phyloP scores from a whole-genome alignment of 2,888 invertebrate genomes.

The Anorthoa munda region DNA sequence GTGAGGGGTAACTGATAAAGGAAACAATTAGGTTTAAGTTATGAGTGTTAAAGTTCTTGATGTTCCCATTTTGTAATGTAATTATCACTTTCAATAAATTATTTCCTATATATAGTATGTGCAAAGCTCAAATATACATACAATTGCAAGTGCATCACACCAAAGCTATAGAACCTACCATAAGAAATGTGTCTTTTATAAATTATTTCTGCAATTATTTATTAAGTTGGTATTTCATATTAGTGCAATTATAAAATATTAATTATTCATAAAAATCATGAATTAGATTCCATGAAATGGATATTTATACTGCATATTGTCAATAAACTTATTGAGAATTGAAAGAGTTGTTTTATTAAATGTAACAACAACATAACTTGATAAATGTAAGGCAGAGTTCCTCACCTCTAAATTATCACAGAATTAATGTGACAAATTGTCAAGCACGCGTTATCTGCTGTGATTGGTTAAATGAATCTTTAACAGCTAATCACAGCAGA shows the following conservation, averaged over 20 bases:
- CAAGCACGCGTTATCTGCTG: too few relatives aligned
- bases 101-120: constrained; percentile 34
- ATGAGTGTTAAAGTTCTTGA: constrained; percentile 43
- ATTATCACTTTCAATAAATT: constrained; percentile 41
- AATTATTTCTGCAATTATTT: constrained; percentile 52
- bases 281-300: constrained; percentile 60
- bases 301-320: constrained; percentile 40
- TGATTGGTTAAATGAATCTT: too few relatives aligned
- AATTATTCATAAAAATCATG: constrained; percentile 34
- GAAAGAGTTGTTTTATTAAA: constrained; percentile 30
- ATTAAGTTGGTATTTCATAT: constrained; percentile 42
- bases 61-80: constrained; percentile 29
- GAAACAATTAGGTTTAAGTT: constrained; percentile 50
- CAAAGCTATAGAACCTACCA: constrained; percentile 44
- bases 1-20: constrained; percentile 46
- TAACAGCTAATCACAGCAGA: too few relatives aligned
- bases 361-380: not conserved
- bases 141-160: constrained; percentile 44
- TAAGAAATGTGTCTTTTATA: constrained; percentile 22
- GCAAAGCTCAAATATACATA: constrained; percentile 50
- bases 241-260: constrained; percentile 53
- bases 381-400: too few relatives aligned
- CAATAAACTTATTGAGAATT: constrained; percentile 59
- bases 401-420: too few relatives aligned
- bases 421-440: too few relatives aligned